Evolutionary conservation across 37 sponge, comb jelly and placozoan genomes (phyloP).

Genomic region (Halichondria panicea): DNA sequence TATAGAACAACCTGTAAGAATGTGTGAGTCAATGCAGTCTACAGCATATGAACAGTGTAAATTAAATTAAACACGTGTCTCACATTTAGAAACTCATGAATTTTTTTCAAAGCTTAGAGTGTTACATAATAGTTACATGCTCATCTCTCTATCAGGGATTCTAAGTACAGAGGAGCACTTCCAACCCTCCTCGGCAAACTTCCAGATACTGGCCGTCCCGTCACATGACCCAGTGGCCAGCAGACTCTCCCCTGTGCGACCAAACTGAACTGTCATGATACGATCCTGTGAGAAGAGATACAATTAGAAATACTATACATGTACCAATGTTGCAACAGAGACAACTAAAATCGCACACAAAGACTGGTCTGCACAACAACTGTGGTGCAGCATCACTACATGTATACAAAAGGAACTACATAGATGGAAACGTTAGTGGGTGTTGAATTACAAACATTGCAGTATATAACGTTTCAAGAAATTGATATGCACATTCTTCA

Average conservation of each 20-base stretch:
- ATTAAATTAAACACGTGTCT: too few relatives aligned
- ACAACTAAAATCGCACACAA: too few relatives aligned
- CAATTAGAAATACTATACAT: background rate
- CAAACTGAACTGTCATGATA: constrained; percentile 63
- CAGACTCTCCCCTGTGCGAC: constrained; percentile 41
- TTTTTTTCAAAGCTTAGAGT: too few relatives aligned
- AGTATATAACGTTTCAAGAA: too few relatives aligned
- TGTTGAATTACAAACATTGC: too few relatives aligned
- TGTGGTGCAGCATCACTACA: too few relatives aligned
- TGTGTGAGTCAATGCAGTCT: too few relatives aligned
- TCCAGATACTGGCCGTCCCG: constrained; percentile 73
- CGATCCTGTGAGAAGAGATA: constrained; percentile 26
- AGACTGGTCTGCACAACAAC: too few relatives aligned
- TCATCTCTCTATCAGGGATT: constrained; percentile 6
- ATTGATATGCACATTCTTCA: too few relatives aligned
- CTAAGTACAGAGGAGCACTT: constrained; percentile 17
- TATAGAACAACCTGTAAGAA: background rate
- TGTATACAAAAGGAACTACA: background rate
- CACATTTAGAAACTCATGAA: too few relatives aligned
- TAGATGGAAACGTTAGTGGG: too few relatives aligned
- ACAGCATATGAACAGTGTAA: too few relatives aligned
- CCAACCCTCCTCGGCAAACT: constrained; percentile 45
- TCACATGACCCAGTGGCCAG: constrained; percentile 80
- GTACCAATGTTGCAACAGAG: background rate
- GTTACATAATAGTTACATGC: constrained; percentile 12